Base-by-base conservation (phyloP, 1,140 invertebrate genomes). In the Brachionus rotundiformis region DNA sequence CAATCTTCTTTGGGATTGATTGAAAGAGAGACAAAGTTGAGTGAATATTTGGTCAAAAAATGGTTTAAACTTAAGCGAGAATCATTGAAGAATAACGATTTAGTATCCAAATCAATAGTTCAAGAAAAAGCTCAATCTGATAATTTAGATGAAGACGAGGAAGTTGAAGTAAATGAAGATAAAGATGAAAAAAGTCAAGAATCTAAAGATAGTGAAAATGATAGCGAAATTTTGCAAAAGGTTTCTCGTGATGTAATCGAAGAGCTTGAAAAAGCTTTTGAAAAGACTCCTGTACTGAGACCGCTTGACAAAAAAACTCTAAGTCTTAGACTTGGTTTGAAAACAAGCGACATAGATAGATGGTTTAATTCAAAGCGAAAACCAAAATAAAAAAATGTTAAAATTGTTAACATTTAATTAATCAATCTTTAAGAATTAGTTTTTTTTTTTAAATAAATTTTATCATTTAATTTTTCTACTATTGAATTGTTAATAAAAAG, bases 351-450 rank as follows among this genome's bases (percentile, higher is more conserved):
- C 8, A 59, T 79, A 5, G 76, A 79, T 29, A 54, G 23, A 39
- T 79, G 76, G 76, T 79, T 79, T 16, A 59, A 79, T 79, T 79
- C 54, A 25, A 79, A 41, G 31, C 44, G 76, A 59, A 73, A 73
- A 44, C 16, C n/a, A n/a, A 65, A 65, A 65, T 10, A 65, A 31
- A 33, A 65, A 54, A 19, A 19, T 54, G 47, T 54, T 54, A 19
- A 54, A 54, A 54, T 54, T 54, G 47, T 54, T 54, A 54, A 10
- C 47, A 54, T 54, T 54, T 54, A 54, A 54, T 54, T 54, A 54
- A 54, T 54, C n/a, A 54, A 54, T 54, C 47, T 54, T 54, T 19
- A 54, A 19, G 19, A 54, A 54, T 23, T 49, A 6, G 2, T 23
- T 49, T n/a, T 49, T 39, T 39, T 39, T 54, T 54, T 54, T 54